phyloP scores from a whole-genome alignment of 1,140 invertebrate genomes.

The Thaumetopoea pityocampa region DNA sequence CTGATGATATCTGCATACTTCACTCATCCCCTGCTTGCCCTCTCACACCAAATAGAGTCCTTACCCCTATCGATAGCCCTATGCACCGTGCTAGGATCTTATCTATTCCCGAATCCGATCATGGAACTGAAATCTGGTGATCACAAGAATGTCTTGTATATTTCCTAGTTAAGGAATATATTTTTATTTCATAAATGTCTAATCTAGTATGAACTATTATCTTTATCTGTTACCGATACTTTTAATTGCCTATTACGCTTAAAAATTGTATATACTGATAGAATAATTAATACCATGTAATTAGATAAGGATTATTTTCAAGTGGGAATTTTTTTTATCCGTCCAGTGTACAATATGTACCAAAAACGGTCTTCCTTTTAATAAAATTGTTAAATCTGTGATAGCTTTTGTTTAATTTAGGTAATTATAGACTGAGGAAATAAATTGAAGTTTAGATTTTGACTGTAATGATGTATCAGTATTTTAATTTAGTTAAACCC shows the following conservation, averaged over 20 bases:
- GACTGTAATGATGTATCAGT: conserved; percentile 21
- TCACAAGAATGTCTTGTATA: not conserved
- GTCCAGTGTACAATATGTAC: conserved; percentile 32
- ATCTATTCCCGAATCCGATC: conserved; percentile 76
- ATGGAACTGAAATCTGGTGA: conserved; percentile 87
- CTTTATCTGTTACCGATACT: conserved; percentile 30
- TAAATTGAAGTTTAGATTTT: conserved; percentile 22
- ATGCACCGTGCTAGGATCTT: conserved; percentile 76
- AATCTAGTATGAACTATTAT: too few species aligned
- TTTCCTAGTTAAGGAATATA: not conserved
- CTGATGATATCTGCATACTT: conserved; percentile 55
- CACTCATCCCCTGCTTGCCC: conserved; percentile 56
- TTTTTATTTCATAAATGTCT: not conserved
- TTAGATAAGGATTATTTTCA: conserved; percentile 4
- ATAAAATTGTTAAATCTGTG: conserved; percentile 40
- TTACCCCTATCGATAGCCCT: conserved; percentile 73
- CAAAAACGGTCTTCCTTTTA: conserved; percentile 42
- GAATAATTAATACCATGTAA: conserved; percentile 12
- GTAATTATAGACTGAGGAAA: conserved; percentile 13
- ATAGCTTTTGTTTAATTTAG: conserved; percentile 36
- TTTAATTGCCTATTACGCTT: conserved; percentile 36
- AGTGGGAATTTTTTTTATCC: conserved; percentile 26
- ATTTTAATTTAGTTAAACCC: conserved; percentile 27
- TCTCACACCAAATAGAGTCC: conserved; percentile 74
- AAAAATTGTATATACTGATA: conserved; percentile 10